Evolutionary conservation across 2,797 vertebrate species (phyloP).

Genomic region (Sciaenops ocellatus): DNA sequence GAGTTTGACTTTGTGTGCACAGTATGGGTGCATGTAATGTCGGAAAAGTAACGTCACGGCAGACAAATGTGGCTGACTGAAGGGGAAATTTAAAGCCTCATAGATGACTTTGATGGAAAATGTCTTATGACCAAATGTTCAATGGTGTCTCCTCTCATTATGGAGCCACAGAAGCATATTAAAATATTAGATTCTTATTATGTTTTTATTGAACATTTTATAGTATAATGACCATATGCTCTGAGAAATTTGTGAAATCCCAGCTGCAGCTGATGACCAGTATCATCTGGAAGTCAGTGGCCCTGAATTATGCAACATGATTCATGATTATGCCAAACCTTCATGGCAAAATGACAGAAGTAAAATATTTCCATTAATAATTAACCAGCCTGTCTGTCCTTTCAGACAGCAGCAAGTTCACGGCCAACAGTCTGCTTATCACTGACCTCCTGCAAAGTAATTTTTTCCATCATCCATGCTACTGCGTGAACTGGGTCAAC

Average conservation of each 20-base stretch:
- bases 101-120: background rate
- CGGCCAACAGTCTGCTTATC: constrained; percentile 7
- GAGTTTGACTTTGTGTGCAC: background rate
- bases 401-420: constrained; percentile 12
- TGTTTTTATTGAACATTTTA: background rate
- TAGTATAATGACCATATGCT: background rate
- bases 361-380: constrained; percentile 17
- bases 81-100: background rate
- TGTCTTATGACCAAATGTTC: background rate
- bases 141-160: background rate
- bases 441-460: background rate
- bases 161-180: background rate
- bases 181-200: background rate
- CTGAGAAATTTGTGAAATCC: too few relatives aligned
- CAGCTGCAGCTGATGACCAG: background rate
- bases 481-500: constrained; percentile 48
- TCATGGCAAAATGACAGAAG: background rate
- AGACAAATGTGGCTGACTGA: background rate
- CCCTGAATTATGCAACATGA: background rate
- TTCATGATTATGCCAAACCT: background rate
- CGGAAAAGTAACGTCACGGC: background rate
- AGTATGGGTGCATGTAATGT: background rate
- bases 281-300: background rate
- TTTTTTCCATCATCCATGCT: background rate
- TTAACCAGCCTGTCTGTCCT: constrained; percentile 6